Evolutionary conservation across 2,797 vertebrate genomes (phyloP), one percentile per base, ranked within the genome.

Genomic region (Danio albolineatus): DNA sequence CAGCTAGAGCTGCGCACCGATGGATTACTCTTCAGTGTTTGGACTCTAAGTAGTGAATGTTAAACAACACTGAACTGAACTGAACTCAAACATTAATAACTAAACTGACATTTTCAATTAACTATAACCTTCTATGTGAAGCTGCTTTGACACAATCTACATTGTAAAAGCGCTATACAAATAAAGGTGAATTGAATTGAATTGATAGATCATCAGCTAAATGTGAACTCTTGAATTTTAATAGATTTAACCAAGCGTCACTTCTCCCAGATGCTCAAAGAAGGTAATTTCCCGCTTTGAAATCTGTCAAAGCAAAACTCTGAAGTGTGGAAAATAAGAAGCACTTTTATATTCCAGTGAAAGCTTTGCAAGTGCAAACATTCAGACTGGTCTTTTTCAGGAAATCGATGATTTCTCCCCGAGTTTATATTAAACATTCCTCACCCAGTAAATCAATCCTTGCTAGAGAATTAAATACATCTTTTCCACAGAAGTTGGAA

Each of bases 391-490:
- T 46, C 41, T 28, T 49, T 48, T 48, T 46, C 64, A 69, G 41
- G 41, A 46, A 56, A 66, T 46, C 53, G 3, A 53, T 76, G 57
- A 19, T 17, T 62, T 48, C 53, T 57, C 51, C 53, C 43, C 36
- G 41, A 53, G 36, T 64, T 41, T 28, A 44, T 67, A 67, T 67
- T 48, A 59, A 77, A 48, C 7, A 66, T 39, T 74, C 28, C 44
- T 39, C 44, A 38, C 19, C 51, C 75, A 66, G 53, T 78, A 59
- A 78, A 69, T 69, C 43, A 49, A 67, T 19, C n/a, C 9, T 16
- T 56, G 36, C 28, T 14, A 10, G 14, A 12, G 8, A 59, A 41
- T 16, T 59, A 8, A 48, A 69, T 69, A 43, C 7, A 19, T 39
- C n/a, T 49, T 59, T 59, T 49, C 65, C 17, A 59, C 61, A 54